Evolutionary conservation across 2,888 invertebrate species (phyloP), one percentile per base, ranked within the genome.

Genomic region (Tetragnatha montana): DNA sequence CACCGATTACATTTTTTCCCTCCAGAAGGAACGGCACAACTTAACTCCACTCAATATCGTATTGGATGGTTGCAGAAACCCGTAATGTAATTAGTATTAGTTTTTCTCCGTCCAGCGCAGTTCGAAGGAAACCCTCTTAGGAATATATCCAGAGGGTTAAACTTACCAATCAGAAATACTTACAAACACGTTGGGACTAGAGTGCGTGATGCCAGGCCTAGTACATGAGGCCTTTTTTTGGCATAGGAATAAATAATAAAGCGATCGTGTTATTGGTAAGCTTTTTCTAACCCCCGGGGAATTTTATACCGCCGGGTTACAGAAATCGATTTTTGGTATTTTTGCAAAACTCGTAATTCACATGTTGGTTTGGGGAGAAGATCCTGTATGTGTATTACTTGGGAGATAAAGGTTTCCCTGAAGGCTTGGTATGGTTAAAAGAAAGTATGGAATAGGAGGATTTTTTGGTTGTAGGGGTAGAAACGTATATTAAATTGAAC

Each of bases 81-180:
- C 76, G 21, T 83, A 84, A 84, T 69, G 68, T 69, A 84, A 84
- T 84, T 69, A 84, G 76, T 76, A 19, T 69, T 19, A 14, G 68
- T 19, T 83, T 49, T 69, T 69, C 22, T 68, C n/a, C 68, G 68
- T 51, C 19, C 68, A n/a, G 47, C 19, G 68, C 47, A 17, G 51
- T 17, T 17, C 68, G 60, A 82, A 73, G 69, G 49, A 49, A 76
- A 17, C 19, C 47, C 49, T 84, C 69, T 8, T 12, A 82, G 35
- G 35, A 60, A 82, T 82, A 35, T 35, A 35, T 35, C 35, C 73
- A 22, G 60, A 12, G 60, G 22, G 14, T 82, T 22, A 73, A 71
- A 82, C 73, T 49, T 71, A 19, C 47, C 49, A 35, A 51, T 73
- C 60, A 21, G 50, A 82, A 73, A 49, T 70, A 49, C 49, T 71